phyloP scores from a whole-genome alignment of 92 coral and sea anemone genomes.

The Nematostella vectensis region DNA sequence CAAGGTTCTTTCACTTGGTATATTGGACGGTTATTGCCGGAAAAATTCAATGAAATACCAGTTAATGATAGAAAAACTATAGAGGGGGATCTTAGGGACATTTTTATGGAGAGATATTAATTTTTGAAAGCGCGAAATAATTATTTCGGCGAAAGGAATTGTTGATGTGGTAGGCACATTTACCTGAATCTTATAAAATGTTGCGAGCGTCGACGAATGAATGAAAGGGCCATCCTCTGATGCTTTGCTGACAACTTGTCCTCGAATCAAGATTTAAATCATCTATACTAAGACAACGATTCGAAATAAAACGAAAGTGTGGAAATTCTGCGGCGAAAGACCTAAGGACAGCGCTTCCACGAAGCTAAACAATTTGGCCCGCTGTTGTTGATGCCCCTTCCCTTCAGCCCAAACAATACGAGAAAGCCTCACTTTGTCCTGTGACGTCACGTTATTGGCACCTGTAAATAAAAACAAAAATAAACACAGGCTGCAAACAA shows the following conservation, averaged over 20 bases:
- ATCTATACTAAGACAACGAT: conserved; percentile 21
- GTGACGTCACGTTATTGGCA: conserved; percentile 99
- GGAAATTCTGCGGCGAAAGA: conserved; percentile 13
- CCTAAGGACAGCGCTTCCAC: conserved; percentile 32
- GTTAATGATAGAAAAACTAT: conserved; percentile 9
- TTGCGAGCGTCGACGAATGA: conserved; percentile 34
- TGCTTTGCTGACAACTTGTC: conserved; percentile 39
- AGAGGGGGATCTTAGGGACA: conserved; percentile 1
- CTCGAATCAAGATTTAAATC: conserved; percentile 39
- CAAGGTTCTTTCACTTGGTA: conserved; percentile 36
- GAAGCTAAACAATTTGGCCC: conserved; percentile 45
- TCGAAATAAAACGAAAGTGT: conserved; percentile 13
- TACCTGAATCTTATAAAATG: conserved; percentile 43
- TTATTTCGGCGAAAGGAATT: conserved; percentile 26
- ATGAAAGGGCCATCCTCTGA: conserved; percentile 43
- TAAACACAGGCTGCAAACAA: conserved; percentile 86
- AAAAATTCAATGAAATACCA: conserved; percentile 10
- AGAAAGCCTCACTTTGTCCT: conserved; percentile 78
- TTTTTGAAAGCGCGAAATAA: conserved; percentile 7
- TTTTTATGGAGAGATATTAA: neutral
- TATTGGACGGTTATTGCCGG: conserved; percentile 15
- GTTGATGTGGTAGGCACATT: conserved; percentile 30
- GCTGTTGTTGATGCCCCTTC: conserved; percentile 77
- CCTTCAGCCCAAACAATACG: conserved; percentile 77
- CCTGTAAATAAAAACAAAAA: conserved; percentile 99